Conservation (phyloP, 2,113 vertebrate species). For the Tamias sibiricus region DNA sequence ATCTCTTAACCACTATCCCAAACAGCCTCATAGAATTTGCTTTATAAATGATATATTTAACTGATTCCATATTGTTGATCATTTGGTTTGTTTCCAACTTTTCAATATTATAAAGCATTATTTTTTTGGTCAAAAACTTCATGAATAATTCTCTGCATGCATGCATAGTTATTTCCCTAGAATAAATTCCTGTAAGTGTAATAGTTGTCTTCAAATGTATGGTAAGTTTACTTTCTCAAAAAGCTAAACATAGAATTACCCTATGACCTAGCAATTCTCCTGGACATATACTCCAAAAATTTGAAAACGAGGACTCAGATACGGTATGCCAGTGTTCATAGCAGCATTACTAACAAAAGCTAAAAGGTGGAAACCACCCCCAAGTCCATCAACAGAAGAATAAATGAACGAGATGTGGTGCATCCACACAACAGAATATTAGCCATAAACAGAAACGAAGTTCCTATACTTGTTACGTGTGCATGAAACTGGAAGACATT, state of each 20-base stretch:
- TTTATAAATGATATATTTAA: conserved; percentile 36
- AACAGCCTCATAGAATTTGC: not conserved
- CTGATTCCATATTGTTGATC: not conserved
- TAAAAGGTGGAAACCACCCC: not conserved
- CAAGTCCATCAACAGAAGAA: not conserved
- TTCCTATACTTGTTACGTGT: not conserved
- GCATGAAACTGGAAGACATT: not conserved
- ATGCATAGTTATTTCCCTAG: not conserved
- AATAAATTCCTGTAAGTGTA: conserved; percentile 6
- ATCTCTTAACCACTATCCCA: not conserved
- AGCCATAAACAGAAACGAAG: not conserved
- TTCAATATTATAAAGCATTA: conserved; percentile 17
- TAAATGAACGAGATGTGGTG: not conserved
- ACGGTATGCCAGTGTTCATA: not conserved
- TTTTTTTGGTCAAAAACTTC: not conserved
- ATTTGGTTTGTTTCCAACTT: conserved; percentile 39
- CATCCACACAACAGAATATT: not conserved
- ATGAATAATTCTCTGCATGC: not conserved
- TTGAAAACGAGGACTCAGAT: not conserved
- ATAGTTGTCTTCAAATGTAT: conserved; percentile 7
- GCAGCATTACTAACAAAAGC: not conserved
- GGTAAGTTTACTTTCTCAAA: not conserved
- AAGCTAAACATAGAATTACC: not conserved
- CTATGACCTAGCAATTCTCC: not conserved
- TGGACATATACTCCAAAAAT: not conserved